phyloP scores from a whole-genome alignment of 2,888 invertebrate species.

The Neoaliturus tenellus region DNA sequence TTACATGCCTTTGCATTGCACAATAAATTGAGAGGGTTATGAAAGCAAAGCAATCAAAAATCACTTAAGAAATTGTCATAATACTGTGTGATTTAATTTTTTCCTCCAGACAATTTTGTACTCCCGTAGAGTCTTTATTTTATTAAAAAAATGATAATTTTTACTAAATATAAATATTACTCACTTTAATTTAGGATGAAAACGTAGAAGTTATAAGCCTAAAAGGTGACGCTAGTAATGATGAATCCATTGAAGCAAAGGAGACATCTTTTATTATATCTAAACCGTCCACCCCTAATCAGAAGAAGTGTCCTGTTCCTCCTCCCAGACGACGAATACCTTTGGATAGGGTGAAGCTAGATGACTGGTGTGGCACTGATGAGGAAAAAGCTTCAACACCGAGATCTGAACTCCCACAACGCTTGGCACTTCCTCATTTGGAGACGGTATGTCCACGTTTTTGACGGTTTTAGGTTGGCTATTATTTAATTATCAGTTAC shows the following conservation, averaged over 20 bases:
- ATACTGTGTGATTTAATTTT: too few species aligned
- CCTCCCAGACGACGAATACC: slow-evolving; percentile 7
- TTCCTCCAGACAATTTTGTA: too few species aligned
- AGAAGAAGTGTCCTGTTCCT: background rate
- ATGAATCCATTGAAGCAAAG: background rate
- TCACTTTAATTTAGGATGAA: slow-evolving; percentile 9
- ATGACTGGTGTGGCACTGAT: slow-evolving; percentile 18
- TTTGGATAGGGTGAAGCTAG: background rate
- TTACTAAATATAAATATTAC: too few species aligned
- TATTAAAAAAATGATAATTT: too few species aligned
- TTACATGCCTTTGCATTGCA: too few species aligned
- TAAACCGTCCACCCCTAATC: background rate
- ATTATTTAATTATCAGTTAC: too few species aligned
- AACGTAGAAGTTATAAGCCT: slow-evolving; percentile 28
- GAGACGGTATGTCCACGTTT: background rate
- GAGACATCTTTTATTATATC: background rate
- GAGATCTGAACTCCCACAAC: background rate
- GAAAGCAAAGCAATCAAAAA: too few species aligned
- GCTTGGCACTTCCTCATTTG: background rate
- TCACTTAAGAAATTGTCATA: too few species aligned
- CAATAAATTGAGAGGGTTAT: too few species aligned
- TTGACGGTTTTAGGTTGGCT: too few species aligned
- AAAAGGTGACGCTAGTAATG: slow-evolving; percentile 1
- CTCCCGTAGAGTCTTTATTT: too few species aligned
- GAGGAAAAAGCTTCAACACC: background rate